A percentile compares a stretch with the other conserved stretches of the same genome.
phyloP scores from a whole-genome alignment of 2,888 invertebrate species.

The Coronaproctus castanopsis region DNA sequence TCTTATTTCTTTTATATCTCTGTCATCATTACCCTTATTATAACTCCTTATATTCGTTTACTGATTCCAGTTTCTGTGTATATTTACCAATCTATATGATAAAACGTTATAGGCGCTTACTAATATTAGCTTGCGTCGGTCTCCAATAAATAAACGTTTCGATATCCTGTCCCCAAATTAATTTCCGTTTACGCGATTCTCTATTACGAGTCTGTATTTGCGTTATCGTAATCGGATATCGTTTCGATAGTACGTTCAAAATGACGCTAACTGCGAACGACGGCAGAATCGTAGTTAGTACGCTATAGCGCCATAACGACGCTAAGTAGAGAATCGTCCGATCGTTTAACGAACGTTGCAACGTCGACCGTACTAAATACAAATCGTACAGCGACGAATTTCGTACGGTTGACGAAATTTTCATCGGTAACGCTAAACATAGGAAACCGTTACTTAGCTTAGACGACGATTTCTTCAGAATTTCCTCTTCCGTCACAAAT shows the following conservation, averaged over 20 bases:
- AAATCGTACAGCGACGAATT: slow-evolving; percentile 27
- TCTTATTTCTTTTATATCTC: no score
- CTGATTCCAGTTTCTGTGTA: no score
- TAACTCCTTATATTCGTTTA: no score
- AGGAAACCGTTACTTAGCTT: slow-evolving; percentile 35
- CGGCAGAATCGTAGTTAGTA: slow-evolving; percentile 40
- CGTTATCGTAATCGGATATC: slow-evolving; percentile 44
- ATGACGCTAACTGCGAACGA: slow-evolving; percentile 34
- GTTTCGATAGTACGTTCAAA: slow-evolving; percentile 41
- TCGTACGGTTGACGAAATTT: slow-evolving; percentile 26
- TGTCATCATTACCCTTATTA: no score
- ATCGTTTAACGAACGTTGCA: slow-evolving; percentile 28
- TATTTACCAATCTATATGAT: no score
- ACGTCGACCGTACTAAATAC: slow-evolving; percentile 26
- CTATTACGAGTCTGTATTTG: slow-evolving; percentile 29
- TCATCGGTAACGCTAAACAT: slow-evolving; percentile 41
- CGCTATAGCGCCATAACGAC: slow-evolving; percentile 34
- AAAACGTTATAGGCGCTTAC: no score
- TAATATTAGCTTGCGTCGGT: slow-evolving; percentile 54
- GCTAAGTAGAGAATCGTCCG: slow-evolving; percentile 35
- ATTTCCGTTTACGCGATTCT: slow-evolving; percentile 25
- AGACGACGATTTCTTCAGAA: slow-evolving; percentile 26
- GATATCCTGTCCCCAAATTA: slow-evolving; percentile 43
- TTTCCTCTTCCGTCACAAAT: slow-evolving; percentile 35
- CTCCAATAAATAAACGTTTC: slow-evolving; percentile 46